Conservation (phyloP, 2,113 vertebrate species). For the Leucopsar rothschildi region DNA sequence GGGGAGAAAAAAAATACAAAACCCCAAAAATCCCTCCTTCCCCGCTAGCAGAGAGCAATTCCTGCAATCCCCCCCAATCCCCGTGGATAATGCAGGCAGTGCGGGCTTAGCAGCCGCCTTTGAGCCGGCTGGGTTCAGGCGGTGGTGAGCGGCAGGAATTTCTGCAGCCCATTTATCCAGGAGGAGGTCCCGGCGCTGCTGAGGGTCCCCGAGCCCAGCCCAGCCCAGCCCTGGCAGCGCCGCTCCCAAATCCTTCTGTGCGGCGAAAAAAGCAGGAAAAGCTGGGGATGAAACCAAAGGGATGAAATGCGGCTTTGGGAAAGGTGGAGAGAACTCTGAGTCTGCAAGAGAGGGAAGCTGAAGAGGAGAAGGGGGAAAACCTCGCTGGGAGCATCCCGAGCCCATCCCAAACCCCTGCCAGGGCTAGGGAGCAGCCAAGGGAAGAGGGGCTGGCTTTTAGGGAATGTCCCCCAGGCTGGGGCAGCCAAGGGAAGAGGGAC, state of each 20-base stretch:
- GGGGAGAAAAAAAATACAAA: too few relatives aligned
- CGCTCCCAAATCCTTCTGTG: neutral
- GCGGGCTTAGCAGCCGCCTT: neutral
- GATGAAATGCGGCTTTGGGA: neutral
- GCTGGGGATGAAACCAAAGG: neutral
- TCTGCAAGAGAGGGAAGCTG: neutral
- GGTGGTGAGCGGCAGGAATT: neutral
- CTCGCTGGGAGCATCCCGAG: too few relatives aligned
- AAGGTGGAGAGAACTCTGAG: neutral
- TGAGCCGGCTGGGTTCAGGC: neutral
- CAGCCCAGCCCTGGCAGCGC: neutral
- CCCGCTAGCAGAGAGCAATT: neutral
- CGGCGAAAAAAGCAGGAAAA: neutral
- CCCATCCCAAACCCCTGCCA: neutral
- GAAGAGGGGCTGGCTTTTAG: too few relatives aligned
- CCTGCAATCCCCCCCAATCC: neutral
- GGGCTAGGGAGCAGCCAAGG: neutral
- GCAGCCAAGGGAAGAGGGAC: neutral
- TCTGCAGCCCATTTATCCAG: neutral
- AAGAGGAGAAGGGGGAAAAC: fast-evolving
- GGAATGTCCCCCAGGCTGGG: neutral
- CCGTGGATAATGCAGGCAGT: neutral
- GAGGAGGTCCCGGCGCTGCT: neutral
- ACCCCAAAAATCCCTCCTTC: neutral
- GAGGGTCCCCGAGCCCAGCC: neutral